Conservation (phyloP, 2,888 invertebrate genomes). For the Drosophila gaucha region DNA sequence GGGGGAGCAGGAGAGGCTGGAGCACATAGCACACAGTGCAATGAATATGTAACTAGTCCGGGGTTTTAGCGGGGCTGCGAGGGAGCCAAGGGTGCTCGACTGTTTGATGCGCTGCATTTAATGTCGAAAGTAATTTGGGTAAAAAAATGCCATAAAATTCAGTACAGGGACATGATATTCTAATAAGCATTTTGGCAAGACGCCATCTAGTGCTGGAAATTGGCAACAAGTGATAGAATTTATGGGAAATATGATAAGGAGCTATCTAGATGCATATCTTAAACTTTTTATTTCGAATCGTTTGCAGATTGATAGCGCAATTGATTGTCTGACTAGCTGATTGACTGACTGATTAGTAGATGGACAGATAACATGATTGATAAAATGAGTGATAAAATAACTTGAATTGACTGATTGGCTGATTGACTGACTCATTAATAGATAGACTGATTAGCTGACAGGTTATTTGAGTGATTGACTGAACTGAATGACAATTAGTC, state of each 20-base stretch:
- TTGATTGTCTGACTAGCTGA: background rate
- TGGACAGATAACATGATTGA: background rate
- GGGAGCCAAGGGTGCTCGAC: conserved; percentile 40
- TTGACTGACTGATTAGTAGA: background rate
- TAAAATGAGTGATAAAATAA: background rate
- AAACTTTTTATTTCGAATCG: background rate
- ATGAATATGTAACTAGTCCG: conserved; percentile 70
- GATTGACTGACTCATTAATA: background rate
- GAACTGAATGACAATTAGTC: too few species aligned
- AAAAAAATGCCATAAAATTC: background rate
- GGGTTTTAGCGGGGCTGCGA: background rate
- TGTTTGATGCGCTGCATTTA: conserved; percentile 39
- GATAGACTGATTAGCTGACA: background rate
- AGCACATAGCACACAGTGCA: conserved; percentile 41
- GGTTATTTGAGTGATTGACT: background rate
- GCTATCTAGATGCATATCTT: background rate
- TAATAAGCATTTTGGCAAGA: conserved; percentile 39
- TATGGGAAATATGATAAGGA: background rate
- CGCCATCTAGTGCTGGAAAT: conserved; percentile 41
- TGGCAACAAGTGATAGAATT: conserved; percentile 20
- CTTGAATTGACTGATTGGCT: background rate
- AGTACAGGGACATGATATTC: conserved; percentile 20
- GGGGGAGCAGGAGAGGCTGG: too few species aligned
- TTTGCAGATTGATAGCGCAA: too few species aligned
- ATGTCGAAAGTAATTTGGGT: conserved; percentile 46